Base-by-base conservation (phyloP, 23 tunicate species). In the Phallusia fumigata region DNA sequence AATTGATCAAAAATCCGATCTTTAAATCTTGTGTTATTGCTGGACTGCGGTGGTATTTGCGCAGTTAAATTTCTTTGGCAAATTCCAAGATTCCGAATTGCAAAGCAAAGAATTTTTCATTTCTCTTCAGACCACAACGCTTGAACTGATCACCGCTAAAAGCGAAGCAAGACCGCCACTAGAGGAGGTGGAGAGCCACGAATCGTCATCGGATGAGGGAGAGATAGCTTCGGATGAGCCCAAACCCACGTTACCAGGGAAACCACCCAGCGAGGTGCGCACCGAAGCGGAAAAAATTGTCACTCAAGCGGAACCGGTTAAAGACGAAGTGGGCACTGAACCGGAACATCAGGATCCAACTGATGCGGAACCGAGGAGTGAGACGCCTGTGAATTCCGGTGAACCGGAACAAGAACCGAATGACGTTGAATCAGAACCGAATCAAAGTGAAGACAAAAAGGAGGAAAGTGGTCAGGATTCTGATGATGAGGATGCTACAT, bases 141-240 rank as follows among this genome's bases (percentile, higher is more conserved):
- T 74, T 74, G 77, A 74, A 33, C 19, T 74, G 35, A 32, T 74
- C 31, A 74, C 6, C n/a, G 31, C 44, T 21, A 30, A 74, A 69
- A 30, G 40, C 22, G 16, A 58, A 74, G 40, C 22, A 24, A 58
- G 47, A 3, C 10, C 26, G 13, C 69, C 69, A 24, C 28, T 16
- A 13, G 40, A 74, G 36, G 77, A 74, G 40, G 40, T 8, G 5
- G 74, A 33, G 32, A 52, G 73, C 10, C 79, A 80, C 10, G 35
- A 53, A 33, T 77, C 22, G 6, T 30, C 74, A 13, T 24, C 35
- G n/a, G 84, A 80, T 15, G 75, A 53, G 19, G 45, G 73, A 73
- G 35, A 50, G 3, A 16, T 6, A 58, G 5, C 69, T 22, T 22
- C 26, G 28, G 69, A 21, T 22, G 13, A 22, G 69, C 28, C 69